Evolutionary conservation across 2,113 vertebrate species (phyloP).

Genomic region (Saguinus imperator): DNA sequence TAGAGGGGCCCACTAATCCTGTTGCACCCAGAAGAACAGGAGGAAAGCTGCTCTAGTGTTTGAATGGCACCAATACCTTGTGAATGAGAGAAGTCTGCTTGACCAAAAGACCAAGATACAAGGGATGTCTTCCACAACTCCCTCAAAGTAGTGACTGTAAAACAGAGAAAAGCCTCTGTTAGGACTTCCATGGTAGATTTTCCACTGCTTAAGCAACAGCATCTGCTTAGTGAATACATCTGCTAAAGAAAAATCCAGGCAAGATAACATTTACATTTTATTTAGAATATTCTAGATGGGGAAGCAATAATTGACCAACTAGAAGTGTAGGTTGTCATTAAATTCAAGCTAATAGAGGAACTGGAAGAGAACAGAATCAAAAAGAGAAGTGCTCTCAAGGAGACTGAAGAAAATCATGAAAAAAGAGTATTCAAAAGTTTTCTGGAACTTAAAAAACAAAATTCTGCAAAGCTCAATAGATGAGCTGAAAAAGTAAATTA

Average conservation of each 20-base stretch:
- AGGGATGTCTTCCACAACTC: not conserved
- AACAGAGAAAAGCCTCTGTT: not conserved
- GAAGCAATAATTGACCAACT: not conserved
- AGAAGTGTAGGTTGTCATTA: not conserved
- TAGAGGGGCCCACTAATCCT: not conserved
- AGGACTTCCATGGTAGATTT: not conserved
- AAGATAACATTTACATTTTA: not conserved
- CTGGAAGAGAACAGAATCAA: not conserved
- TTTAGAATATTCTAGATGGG: not conserved
- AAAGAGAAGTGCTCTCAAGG: not conserved
- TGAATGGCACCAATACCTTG: not conserved
- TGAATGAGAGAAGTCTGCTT: not conserved
- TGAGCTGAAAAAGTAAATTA: constrained; percentile 21
- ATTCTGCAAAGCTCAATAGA: not conserved
- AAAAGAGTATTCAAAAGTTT: not conserved
- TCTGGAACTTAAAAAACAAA: not conserved
- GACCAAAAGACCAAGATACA: not conserved
- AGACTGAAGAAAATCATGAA: not conserved
- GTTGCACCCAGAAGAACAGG: not conserved
- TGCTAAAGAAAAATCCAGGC: not conserved
- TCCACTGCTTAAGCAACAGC: not conserved
- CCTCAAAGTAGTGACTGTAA: not conserved
- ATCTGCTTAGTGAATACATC: not conserved
- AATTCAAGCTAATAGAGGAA: not conserved
- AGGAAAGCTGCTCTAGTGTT: not conserved